phyloP scores from a whole-genome alignment of 2,797 vertebrate species.

The Pseudomugil gertrudae region DNA sequence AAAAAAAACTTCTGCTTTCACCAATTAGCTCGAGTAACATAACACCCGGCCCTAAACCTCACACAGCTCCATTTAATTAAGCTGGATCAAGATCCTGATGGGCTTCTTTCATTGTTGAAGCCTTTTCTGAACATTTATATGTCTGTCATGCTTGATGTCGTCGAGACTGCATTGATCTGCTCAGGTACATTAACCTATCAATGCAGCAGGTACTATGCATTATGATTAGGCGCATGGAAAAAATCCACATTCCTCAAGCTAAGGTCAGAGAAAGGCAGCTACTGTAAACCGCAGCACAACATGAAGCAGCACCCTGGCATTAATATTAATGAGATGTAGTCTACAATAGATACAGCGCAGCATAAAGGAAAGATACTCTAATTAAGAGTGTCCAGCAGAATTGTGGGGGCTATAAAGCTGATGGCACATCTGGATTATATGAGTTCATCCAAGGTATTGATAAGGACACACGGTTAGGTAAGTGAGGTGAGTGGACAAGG shows the following conservation, averaged over 20 bases:
- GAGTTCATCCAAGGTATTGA: slow-evolving; percentile 61
- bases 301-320: slow-evolving; percentile 48
- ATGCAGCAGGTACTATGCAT: slow-evolving; percentile 60
- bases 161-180: slow-evolving; percentile 71
- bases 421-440: slow-evolving; percentile 57
- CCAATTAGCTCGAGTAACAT: slow-evolving; percentile 54
- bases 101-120: slow-evolving; percentile 55
- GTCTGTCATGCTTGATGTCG: slow-evolving; percentile 60
- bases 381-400: slow-evolving; percentile 57
- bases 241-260: slow-evolving; percentile 55
- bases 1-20: slow-evolving; percentile 30
- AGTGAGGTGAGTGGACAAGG: slow-evolving; percentile 29
- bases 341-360: slow-evolving; percentile 57
- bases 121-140: slow-evolving; percentile 62
- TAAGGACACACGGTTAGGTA: slow-evolving; percentile 60
- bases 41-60: slow-evolving; percentile 48
- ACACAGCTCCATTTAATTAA: slow-evolving; percentile 60
- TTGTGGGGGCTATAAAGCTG: slow-evolving; percentile 51
- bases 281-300: slow-evolving; percentile 59
- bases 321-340: slow-evolving; percentile 72
- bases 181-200: slow-evolving; percentile 71
- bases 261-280: slow-evolving; percentile 67
- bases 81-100: slow-evolving; percentile 47
- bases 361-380: slow-evolving; percentile 55
- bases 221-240: slow-evolving; percentile 73